Conservation (phyloP, 2,888 invertebrate species). For the Eutolmus rufibarbis region DNA sequence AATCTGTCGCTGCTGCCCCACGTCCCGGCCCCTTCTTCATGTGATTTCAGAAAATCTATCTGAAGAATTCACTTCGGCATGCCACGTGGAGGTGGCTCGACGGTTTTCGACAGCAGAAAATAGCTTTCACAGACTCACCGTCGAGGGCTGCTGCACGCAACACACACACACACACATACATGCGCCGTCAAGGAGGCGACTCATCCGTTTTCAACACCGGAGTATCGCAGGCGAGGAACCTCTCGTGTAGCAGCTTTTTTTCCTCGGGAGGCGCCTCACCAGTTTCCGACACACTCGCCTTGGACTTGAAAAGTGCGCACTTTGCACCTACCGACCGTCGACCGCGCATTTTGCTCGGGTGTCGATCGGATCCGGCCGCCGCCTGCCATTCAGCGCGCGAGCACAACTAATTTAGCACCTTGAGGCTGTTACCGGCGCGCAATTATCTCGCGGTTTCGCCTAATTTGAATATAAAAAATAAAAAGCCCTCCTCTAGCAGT, state of each 20-base stretch:
- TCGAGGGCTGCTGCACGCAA: background rate
- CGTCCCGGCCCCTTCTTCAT: background rate
- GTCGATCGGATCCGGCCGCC: background rate
- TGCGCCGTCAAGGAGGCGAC: background rate
- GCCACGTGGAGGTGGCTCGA: background rate
- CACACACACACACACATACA: background rate
- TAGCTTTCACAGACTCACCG: background rate
- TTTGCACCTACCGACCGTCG: background rate
- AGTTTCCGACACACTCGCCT: constrained; percentile 28
- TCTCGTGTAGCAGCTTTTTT: constrained; percentile 12
- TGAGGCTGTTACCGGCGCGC: background rate
- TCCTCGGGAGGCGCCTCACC: background rate
- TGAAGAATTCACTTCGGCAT: background rate
- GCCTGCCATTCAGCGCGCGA: background rate
- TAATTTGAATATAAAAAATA: background rate
- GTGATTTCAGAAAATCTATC: background rate
- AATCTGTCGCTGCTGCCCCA: background rate
- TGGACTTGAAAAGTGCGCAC: constrained; percentile 37
- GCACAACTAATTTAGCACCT: background rate
- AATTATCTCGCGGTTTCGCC: background rate
- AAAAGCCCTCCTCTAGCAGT: constrained; percentile 21
- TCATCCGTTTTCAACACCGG: background rate
- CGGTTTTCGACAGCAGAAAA: background rate
- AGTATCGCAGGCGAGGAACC: background rate
- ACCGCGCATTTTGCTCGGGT: background rate